Base-by-base conservation (phyloP, 2,888 invertebrate genomes). In the Nephrocerus scutellatus region DNA sequence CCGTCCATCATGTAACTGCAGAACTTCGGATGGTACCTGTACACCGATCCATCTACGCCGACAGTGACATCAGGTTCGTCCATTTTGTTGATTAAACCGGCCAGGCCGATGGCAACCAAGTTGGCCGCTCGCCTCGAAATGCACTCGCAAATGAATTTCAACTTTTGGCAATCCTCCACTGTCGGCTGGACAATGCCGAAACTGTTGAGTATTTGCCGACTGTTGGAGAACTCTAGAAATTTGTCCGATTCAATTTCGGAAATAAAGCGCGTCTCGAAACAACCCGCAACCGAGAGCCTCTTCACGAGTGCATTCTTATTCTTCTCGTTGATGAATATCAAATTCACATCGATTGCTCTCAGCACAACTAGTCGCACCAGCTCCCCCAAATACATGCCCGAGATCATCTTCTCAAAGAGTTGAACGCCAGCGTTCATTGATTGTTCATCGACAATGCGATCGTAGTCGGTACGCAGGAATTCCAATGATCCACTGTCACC, bases 301-400 rank as follows among this genome's bases (percentile, higher is more conserved):
- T n/a, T n/a, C n/a, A n/a, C n/a, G n/a, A n/a, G n/a, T n/a, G n/a
- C n/a, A n/a, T n/a, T n/a, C n/a, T n/a, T n/a, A n/a, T n/a, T n/a
- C n/a, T n/a, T n/a, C n/a, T n/a, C n/a, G n/a, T n/a, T n/a, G 13
- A 48, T 53, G 12, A 62, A 62, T 22, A 62, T 53, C 6, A 55
- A 77, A 60, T 84, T 84, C 55, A 77, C 76, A 52, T 79, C 74
- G 8, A 87, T 80, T 46, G 92, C 82, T 56, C 84, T 82, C 22
- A 84, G 82, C 24, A 96, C 70, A 5, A 84, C 83, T 20, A 90
- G 73, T 40, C 97, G 79, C 4, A 85, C 88, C 35, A 98, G 65
- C 64, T 97, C 96, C 4, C 97, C 97, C 82, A 96, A 80, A 70
- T 97, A 97, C 95, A 96, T 96, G 35, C 96, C 96, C 1, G 93